Base-by-base conservation (phyloP, 2,113 vertebrate species). In the Casuarius casuarius region DNA sequence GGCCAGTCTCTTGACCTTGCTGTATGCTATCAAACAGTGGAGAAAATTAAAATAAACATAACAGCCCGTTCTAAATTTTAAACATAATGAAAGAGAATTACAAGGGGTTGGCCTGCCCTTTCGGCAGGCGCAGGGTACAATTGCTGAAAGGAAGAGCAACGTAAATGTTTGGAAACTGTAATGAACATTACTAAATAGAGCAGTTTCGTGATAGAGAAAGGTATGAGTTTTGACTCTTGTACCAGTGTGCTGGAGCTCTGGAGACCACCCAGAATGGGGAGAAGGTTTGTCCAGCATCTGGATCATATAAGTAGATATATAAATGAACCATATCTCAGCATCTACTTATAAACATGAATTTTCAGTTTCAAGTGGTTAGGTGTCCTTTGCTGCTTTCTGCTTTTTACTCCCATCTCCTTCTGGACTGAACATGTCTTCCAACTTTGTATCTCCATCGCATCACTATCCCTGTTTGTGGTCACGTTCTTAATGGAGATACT, bases 71-170 rank as follows among this genome's bases (percentile, higher is more conserved):
- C 12, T 18, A 1, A 9, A 20, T 10, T 38, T 56, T 0, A 22
- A 56, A 15, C 15, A 2, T 12, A 33, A 12, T 0, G 1, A 17
- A 33, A 46, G 16, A 21, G 29, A 23, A 70, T 40, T 29, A 2
- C 20, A 63, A 54, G 66, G 31, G 44, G 46, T 7, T 56, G 62
- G 7, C 6, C n/a, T 85, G 58, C 26, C 35, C 54, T 52, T 66
- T 40, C 58, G 46, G 5, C 0, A 2, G 51, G 23, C 25, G 33
- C 0, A 0, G 62, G 48, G 38, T 56, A 5, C 42, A 10, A 0
- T 13, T 3, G 7, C 59, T 68, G 18, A 16, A 72, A 71, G 70
- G 29, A 40, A 73, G n/a, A 29, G 54, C 22, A 66, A 40, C 0
- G 0, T 5, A 63, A 85, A 2, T 28, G 49, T 42, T 58, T 1